Base-by-base conservation (phyloP, 2,888 invertebrate genomes). In the Andrena fulva region DNA sequence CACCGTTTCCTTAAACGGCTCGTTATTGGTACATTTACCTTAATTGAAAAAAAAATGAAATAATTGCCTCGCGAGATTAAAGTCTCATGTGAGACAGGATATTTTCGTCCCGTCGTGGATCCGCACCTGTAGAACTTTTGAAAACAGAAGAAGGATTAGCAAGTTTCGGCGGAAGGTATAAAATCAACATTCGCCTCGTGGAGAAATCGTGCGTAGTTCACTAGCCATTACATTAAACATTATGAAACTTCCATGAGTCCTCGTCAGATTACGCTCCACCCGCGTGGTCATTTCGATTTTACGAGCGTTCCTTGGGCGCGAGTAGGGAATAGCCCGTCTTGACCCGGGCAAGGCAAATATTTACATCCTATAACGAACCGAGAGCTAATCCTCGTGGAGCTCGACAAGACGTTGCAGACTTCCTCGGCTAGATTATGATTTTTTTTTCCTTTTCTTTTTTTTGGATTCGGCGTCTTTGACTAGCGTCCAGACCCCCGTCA, bases 381-480 rank as follows among this genome's bases (percentile, higher is more conserved):
- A 62, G 66, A 66, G 84, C 73, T 90, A 89, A 91, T 91, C 90
- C 88, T 84, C 84, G 70, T 72, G 74, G 54, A 80, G 74, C 80
- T 78, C 66, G 56, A 74, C 80, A 60, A 73, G 77, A 54, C 29
- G 63, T 59, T 66, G 59, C 74, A 67, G 75, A 68, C 75, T 77
- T 87, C 56, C 76, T 10, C 71, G 50, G 70, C 16, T 80, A 71
- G 85, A 87, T 87, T 77, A 80, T 73, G 56, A 88, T 69, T 81
- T 64, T 59, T 72, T 62, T 24, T 24, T 10, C 3, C 66, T 66
- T 66, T 66, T 81, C 8, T 6, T 33, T 35, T 50, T n/a, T 6
- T 63, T 68, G 79, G 76, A 88, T 88, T 90, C 90, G 88, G 89
- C 87, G 70, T 79, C 87, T 91, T 86, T 91, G 88, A 89, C 77